These are phyloP conservation scores for Channa argus DNA, from an alignment of 2,113 vertebrate species.

Conservation along the genomic window DNA sequence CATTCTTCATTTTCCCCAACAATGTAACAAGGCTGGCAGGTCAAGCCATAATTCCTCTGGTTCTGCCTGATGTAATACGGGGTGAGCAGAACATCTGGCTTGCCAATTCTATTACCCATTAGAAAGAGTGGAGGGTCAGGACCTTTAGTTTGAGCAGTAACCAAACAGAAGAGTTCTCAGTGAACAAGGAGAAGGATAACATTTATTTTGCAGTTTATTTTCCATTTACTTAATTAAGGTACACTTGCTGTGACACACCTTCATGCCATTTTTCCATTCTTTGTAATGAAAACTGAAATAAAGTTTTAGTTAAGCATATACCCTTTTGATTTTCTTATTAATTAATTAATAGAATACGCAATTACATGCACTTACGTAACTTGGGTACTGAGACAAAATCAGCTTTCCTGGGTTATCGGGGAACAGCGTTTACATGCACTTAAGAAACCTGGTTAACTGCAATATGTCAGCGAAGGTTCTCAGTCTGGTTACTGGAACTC, in stretches of 20 bases:
- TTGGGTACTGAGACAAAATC: too few relatives aligned
- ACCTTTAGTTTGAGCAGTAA: conserved; percentile 14
- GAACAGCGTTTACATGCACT: too few relatives aligned
- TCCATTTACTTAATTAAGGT: not conserved
- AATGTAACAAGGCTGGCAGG: conserved; percentile 26
- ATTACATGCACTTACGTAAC: too few relatives aligned
- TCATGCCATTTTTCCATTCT: not conserved
- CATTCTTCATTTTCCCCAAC: conserved; percentile 20
- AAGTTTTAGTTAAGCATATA: too few relatives aligned
- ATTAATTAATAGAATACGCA: too few relatives aligned
- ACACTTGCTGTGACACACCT: not conserved
- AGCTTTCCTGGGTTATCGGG: too few relatives aligned
- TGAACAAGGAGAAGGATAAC: not conserved
- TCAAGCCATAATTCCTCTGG: conserved; percentile 46
- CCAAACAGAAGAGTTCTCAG: conserved; percentile 33
- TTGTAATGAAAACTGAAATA: not conserved
- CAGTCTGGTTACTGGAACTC: too few relatives aligned
- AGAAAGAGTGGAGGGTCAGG: conserved; percentile 46
- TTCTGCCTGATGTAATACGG: conserved; percentile 51
- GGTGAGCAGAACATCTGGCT: conserved; percentile 64
- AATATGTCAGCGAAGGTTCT: too few relatives aligned
- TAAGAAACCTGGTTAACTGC: too few relatives aligned
- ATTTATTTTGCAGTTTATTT: not conserved
- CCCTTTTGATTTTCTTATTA: too few relatives aligned
- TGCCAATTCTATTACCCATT: conserved; percentile 44